phyloP scores from a whole-genome alignment of 1,140 invertebrate species.

The Aphelenchoides fujianensis region DNA sequence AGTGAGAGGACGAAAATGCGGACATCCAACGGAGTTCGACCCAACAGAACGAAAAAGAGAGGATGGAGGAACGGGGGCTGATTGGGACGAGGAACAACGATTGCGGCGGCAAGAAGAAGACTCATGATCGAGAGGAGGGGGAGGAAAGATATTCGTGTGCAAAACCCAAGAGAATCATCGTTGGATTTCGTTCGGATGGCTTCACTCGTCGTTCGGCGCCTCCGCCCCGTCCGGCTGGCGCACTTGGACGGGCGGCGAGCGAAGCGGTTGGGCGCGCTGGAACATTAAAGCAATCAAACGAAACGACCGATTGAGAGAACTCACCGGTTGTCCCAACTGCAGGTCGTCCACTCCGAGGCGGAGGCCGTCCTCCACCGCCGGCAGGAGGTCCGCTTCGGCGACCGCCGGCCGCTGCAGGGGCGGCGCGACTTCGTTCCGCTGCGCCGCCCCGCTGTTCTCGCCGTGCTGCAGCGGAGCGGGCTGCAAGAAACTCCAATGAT shows the following conservation, averaged over 20 bases:
- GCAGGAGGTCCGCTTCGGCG: neutral
- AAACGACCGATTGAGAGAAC: neutral
- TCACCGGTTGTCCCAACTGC: conserved; percentile 15
- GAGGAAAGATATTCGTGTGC: too few species aligned
- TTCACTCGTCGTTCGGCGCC: conserved; percentile 1
- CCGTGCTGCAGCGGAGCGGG: conserved; percentile 32
- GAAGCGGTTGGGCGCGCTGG: conserved; percentile 35
- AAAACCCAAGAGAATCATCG: too few species aligned
- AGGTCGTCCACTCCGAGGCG: conserved; percentile 17
- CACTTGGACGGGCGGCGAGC: conserved; percentile 34
- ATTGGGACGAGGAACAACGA: too few species aligned
- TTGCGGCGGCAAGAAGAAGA: too few species aligned
- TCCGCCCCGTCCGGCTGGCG: neutral
- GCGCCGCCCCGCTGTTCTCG: conserved; percentile 14
- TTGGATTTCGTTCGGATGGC: too few species aligned
- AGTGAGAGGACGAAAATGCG: too few species aligned
- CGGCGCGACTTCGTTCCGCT: conserved; percentile 18
- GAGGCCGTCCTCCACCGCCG: conserved; percentile 10
- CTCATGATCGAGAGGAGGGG: too few species aligned
- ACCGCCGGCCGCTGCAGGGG: neutral
- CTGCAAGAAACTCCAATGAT: conserved; percentile 22
- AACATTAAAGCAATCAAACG: neutral
- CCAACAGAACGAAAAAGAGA: too few species aligned
- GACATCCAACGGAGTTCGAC: too few species aligned
- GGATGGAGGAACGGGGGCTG: too few species aligned